Evolutionary conservation across 1,140 invertebrate genomes (phyloP), one percentile per base, ranked within the genome.

Genomic region (Acromyrmex charruanus): DNA sequence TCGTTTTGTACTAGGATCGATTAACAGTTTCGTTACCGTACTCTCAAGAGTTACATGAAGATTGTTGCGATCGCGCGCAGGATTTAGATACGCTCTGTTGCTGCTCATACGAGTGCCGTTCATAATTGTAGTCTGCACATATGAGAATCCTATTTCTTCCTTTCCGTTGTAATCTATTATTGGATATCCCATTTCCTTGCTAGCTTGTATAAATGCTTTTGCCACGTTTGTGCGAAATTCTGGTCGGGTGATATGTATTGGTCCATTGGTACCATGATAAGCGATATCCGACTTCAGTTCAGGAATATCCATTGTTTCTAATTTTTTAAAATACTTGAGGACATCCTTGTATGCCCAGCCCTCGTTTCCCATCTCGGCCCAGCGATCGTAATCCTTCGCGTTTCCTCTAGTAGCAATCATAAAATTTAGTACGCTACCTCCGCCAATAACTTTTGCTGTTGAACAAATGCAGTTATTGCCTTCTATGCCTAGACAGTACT

Each of bases 81-180:
- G 14, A 0, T 9, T 14, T 7, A 69, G 14, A 16, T 69, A 51
- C 14, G 66, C 66, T 6, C 2, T 69, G 4, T 69, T 69, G 21
- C 66, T 69, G 21, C 39, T 69, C 5, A 69, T 69, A 4, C 39
- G 66, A 16, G 21, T 69, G 12, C 66, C 21, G 6, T 69, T 69
- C 0, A 51, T 25, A 14, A 49, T 69, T 5, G 39, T 69, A 1
- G 5, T 4, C 21, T 69, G 66, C 2, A 51, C 0, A 51, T 69
- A 69, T 69, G 66, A 69, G 39, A 69, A 51, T 49, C 66, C 39
- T 3, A 69, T 69, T 35, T 25, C 2, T 0, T 28, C 49, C 2
- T 69, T 28, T 0, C 14, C 66, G 6, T 51, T 49, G 12, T 28
- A 69, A 69, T 69, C 66, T 51, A 69, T 0, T 0, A 28, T 0